Evolutionary conservation across 2,888 invertebrate genomes (phyloP).

Genomic region (Panzeria rudis): DNA sequence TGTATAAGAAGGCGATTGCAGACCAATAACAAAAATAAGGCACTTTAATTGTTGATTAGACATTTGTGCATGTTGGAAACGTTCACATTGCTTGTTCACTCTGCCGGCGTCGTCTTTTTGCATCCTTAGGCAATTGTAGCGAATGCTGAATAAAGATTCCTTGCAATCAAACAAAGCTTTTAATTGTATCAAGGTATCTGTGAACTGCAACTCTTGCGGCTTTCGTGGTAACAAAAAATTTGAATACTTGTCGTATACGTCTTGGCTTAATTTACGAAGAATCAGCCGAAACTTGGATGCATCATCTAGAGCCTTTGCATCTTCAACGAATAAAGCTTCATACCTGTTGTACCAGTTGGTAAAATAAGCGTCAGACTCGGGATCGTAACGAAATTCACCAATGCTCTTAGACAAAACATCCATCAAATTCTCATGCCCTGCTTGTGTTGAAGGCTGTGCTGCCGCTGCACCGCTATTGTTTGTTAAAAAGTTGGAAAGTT

Average conservation of each 20-base stretch:
- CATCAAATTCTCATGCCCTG: neutral
- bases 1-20: neutral
- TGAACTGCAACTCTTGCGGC: constrained; percentile 16
- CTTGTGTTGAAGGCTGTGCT: constrained; percentile 9
- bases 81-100: constrained; percentile 35
- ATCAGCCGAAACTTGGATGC: too few relatives aligned
- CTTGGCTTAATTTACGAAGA: too few relatives aligned
- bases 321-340: constrained; percentile 3
- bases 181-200: neutral
- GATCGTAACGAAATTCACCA: constrained; percentile 13
- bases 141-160: constrained; percentile 34
- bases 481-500: neutral
- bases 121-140: neutral
- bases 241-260: too few relatives aligned
- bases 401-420: too few relatives aligned
- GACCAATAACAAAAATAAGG: constrained; percentile 20
- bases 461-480: neutral
- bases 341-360: constrained; percentile 33
- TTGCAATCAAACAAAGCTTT: constrained; percentile 30
- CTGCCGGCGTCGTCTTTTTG: constrained; percentile 4
- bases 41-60: constrained; percentile 24
- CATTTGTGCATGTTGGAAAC: constrained; percentile 21
- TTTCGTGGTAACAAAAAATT: too few relatives aligned
- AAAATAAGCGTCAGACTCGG: constrained; percentile 9
- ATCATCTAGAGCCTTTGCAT: too few relatives aligned